These are phyloP conservation scores for Nematostella vectensis DNA, from an alignment of 92 coral and sea anemone genomes.

Conservation along the genomic window DNA sequence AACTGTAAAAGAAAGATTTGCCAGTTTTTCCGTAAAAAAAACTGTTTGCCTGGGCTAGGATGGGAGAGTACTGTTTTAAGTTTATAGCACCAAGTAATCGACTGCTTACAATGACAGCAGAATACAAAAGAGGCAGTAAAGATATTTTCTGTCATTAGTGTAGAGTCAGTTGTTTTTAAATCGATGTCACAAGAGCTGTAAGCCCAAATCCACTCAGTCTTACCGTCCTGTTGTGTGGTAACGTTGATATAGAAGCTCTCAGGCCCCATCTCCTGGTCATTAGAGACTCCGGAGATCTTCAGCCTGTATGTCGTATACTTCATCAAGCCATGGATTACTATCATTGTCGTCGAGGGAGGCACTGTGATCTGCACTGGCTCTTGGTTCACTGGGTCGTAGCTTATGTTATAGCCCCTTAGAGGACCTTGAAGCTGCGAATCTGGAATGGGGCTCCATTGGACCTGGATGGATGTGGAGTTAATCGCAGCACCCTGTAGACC, in stretches of 20 bases:
- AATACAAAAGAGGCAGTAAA: no score
- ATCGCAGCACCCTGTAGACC: slow-evolving; percentile 37
- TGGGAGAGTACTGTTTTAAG: no score
- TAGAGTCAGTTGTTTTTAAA: background rate
- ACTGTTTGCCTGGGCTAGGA: no score
- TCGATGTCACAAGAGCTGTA: background rate
- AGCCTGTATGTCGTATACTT: background rate
- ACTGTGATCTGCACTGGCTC: no score
- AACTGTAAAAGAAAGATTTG: no score
- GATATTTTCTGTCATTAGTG: background rate
- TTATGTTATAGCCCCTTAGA: slow-evolving; percentile 15
- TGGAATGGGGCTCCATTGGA: slow-evolving; percentile 52
- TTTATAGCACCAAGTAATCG: no score
- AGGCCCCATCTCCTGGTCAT: slow-evolving; percentile 3
- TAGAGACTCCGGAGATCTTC: slow-evolving; percentile 5
- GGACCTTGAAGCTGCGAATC: slow-evolving; percentile 27
- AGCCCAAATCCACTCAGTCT: no score
- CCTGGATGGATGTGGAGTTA: slow-evolving; percentile 50
- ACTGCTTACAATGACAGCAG: no score
- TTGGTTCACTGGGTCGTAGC: background rate
- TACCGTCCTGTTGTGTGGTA: slow-evolving; percentile 45
- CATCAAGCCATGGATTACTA: background rate
- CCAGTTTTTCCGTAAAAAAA: no score
- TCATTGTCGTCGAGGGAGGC: no score
- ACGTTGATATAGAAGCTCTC: slow-evolving; percentile 13